A percentile compares a stretch with the other conserved stretches of the same genome.
These are phyloP conservation scores for Galaxea fascicularis DNA, from an alignment of 92 coral and sea anemone genomes.

Conservation along the genomic window DNA sequence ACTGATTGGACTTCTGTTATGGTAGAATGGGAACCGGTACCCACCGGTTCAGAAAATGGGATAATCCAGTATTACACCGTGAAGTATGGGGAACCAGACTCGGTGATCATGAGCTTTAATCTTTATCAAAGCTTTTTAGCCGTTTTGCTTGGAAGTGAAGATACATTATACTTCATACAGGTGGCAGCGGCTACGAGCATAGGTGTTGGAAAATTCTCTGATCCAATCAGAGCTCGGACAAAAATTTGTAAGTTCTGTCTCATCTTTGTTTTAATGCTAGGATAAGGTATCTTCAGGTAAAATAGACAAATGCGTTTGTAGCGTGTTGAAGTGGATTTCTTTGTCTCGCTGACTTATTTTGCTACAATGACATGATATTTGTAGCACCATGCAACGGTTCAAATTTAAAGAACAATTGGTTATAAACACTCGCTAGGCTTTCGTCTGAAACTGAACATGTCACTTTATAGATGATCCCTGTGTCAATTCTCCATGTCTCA, in stretches of 20 bases:
- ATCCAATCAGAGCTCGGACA: slow-evolving; percentile 31
- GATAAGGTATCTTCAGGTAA: no score
- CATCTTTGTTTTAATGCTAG: no score
- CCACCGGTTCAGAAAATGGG: slow-evolving; percentile 23
- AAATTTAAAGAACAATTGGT: no score
- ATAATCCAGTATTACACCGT: slow-evolving; percentile 36
- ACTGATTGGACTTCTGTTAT: slow-evolving; percentile 20
- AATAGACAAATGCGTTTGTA: no score
- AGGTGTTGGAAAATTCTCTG: slow-evolving; percentile 54
- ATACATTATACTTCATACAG: slow-evolving; percentile 24
- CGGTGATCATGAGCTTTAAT: neutral
- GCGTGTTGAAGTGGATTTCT: no score
- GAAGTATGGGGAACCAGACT: neutral
- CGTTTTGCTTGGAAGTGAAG: neutral
- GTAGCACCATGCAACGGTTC: no score
- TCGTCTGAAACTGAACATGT: neutral
- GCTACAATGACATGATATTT: no score
- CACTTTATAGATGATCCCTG: slow-evolving; percentile 43
- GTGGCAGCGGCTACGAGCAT: slow-evolving; percentile 49
- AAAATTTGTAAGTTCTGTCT: slow-evolving; percentile 22
- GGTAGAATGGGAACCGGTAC: slow-evolving; percentile 49
- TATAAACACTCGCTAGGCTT: no score
- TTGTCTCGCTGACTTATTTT: no score
- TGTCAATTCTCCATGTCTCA: slow-evolving; percentile 25
- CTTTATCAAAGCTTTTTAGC: neutral